Evolutionary conservation across 2,113 vertebrate genomes (phyloP).

Genomic region (Natator depressus): DNA sequence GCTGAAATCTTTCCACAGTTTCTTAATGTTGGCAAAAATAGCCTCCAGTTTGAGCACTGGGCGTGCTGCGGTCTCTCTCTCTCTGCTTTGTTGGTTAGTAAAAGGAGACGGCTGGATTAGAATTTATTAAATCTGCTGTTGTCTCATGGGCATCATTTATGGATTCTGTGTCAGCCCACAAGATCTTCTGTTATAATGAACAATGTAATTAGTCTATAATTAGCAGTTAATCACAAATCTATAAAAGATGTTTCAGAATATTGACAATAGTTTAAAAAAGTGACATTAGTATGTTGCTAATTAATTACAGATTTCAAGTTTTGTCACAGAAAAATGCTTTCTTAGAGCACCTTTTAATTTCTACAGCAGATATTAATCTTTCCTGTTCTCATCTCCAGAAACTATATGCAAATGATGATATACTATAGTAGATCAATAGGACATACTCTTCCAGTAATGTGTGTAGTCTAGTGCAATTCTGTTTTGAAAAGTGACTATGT

Average conservation of each 20-base stretch:
- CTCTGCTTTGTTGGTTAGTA: conserved; percentile 37
- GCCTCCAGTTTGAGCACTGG: background rate
- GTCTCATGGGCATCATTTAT: conserved; percentile 70
- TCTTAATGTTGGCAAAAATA: conserved; percentile 60
- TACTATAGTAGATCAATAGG: conserved; percentile 12
- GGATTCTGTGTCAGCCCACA: conserved; percentile 67
- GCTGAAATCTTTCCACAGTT: conserved; percentile 47
- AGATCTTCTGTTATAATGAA: conserved; percentile 69
- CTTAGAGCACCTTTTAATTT: conserved; percentile 58
- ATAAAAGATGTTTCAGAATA: conserved; percentile 78
- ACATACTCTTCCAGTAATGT: conserved; percentile 18
- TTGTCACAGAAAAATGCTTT: conserved; percentile 64
- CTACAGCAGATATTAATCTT: conserved; percentile 45
- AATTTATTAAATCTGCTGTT: conserved; percentile 54
- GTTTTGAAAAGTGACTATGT: background rate
- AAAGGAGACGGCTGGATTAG: conserved; percentile 36
- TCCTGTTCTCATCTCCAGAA: conserved; percentile 9
- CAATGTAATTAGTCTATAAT: conserved; percentile 78
- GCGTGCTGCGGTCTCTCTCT: background rate
- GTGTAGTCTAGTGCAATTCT: background rate
- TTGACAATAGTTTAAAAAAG: conserved; percentile 71
- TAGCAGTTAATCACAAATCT: conserved; percentile 81
- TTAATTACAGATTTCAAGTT: conserved; percentile 71
- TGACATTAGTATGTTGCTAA: conserved; percentile 71
- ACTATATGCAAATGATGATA: background rate